These are phyloP conservation scores for Pollenia griseotomentosa DNA, from an alignment of 2,888 invertebrate species.

Conservation along the genomic window DNA sequence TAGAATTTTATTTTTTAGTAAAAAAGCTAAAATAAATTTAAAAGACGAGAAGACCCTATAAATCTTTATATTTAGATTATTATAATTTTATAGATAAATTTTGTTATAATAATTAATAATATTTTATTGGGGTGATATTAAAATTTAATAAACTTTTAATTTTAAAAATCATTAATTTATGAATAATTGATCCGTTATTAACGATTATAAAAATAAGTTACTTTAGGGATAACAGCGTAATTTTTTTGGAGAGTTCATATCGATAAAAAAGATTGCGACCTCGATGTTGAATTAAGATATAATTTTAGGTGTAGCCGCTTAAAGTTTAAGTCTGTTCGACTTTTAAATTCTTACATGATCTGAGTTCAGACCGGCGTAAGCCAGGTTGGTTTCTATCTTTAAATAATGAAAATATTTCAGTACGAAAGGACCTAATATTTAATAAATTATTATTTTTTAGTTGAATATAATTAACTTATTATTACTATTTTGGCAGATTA, in stretches of 20 bases:
- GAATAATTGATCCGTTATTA: constrained; percentile 86
- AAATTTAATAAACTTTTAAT: constrained; percentile 87
- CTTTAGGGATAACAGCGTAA: constrained; percentile 94
- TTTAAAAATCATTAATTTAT: constrained; percentile 81
- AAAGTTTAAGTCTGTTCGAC: constrained; percentile 90
- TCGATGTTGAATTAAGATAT: constrained; percentile 94
- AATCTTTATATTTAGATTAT: constrained; percentile 86
- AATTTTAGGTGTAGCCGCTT: constrained; percentile 88
- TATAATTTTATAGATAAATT: constrained; percentile 83
- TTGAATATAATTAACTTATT: constrained; percentile 77
- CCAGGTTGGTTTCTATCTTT: too few species aligned
- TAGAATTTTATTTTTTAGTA: constrained; percentile 86
- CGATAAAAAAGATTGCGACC: constrained; percentile 91
- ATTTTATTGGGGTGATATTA: constrained; percentile 88
- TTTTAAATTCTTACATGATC: constrained; percentile 93
- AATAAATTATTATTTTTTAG: constrained; percentile 83
- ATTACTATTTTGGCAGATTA: constrained; percentile 84
- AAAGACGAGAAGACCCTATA: constrained; percentile 92
- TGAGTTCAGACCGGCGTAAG: constrained; percentile 90
- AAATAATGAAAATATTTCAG: constrained; percentile 87
- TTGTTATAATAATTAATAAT: constrained; percentile 79
- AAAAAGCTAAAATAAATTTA: constrained; percentile 88
- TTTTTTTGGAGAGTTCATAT: constrained; percentile 90
- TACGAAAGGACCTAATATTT: constrained; percentile 91
- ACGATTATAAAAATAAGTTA: constrained; percentile 89